These are phyloP conservation scores for Salminus brasiliensis DNA, from an alignment of 2,113 vertebrate genomes.

Conservation along the genomic window DNA sequence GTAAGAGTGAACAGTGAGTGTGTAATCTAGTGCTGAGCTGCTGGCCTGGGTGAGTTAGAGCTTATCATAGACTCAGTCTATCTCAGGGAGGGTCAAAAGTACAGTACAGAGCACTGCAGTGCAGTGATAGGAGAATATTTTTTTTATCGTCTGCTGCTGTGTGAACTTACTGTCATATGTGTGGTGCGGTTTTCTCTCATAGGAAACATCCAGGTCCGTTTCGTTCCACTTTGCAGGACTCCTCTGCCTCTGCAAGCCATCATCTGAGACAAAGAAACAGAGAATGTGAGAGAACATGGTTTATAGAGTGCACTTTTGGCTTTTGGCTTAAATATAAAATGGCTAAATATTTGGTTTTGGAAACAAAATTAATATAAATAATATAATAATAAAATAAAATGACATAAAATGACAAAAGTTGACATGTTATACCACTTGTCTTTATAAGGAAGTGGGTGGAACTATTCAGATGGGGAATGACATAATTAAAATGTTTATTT, in stretches of 20 bases:
- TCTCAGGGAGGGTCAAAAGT: neutral
- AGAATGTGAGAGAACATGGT: neutral
- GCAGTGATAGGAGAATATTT: neutral
- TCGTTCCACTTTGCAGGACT: slow-evolving; percentile 83
- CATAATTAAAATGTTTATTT: too few species aligned
- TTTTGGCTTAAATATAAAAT: too few species aligned
- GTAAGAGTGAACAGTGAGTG: neutral
- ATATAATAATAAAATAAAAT: too few species aligned
- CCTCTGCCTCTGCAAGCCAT: slow-evolving; percentile 72
- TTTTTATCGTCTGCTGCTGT: too few species aligned
- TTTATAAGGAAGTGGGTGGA: too few species aligned
- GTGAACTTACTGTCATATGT: slow-evolving; percentile 77
- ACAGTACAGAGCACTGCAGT: neutral
- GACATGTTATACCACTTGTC: too few species aligned
- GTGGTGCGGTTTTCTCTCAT: slow-evolving; percentile 81
- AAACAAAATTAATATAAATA: too few species aligned
- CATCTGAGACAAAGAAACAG: slow-evolving; percentile 68
- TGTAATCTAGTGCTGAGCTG: neutral
- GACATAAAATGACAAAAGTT: too few species aligned
- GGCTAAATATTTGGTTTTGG: too few species aligned
- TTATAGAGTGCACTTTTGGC: neutral
- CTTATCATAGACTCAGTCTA: neutral
- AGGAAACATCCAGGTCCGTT: slow-evolving; percentile 83
- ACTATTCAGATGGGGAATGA: too few species aligned
- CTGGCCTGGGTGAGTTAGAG: neutral